Percentiles rank a stretch among this genome's conserved stretches.
Evolutionary conservation across 2,888 invertebrate genomes (phyloP).

Genomic region (Galerucella calmariensis): DNA sequence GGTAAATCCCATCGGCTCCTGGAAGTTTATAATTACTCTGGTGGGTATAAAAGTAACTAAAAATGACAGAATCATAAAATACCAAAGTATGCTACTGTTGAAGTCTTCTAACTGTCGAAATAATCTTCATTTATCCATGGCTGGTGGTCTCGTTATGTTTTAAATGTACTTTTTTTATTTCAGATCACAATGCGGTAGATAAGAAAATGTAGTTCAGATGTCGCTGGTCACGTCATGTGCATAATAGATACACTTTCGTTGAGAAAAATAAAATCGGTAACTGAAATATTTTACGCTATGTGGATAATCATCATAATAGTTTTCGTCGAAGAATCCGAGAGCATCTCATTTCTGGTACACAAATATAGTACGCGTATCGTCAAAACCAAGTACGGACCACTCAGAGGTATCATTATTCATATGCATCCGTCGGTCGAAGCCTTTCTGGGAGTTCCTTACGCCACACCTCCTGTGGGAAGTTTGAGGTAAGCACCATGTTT

Average conservation of each 20-base stretch:
- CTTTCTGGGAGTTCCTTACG: constrained; percentile 93
- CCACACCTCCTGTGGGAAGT: constrained; percentile 89
- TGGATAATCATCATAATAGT: constrained; percentile 70
- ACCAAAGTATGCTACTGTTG: too few relatives aligned
- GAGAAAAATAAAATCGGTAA: constrained; percentile 55
- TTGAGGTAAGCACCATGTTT: constrained; percentile 71
- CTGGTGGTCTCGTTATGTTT: neutral
- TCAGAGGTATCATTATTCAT: constrained; percentile 86
- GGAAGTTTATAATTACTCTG: too few relatives aligned
- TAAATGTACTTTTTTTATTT: constrained; percentile 16
- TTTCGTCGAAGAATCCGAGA: constrained; percentile 68
- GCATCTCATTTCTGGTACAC: constrained; percentile 70
- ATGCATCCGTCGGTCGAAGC: constrained; percentile 87
- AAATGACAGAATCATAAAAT: too few relatives aligned
- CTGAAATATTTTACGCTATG: constrained; percentile 58
- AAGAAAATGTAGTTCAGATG: constrained; percentile 34
- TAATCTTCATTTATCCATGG: too few relatives aligned
- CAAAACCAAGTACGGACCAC: constrained; percentile 88
- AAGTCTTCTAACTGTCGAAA: too few relatives aligned
- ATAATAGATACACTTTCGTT: constrained; percentile 54
- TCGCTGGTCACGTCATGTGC: constrained; percentile 63
- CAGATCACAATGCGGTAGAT: constrained; percentile 34
- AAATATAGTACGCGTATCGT: constrained; percentile 86
- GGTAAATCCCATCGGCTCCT: too few relatives aligned
- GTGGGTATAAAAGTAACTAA: too few relatives aligned